Evolutionary conservation across 2,797 vertebrate genomes (phyloP), one percentile per base, ranked within the genome.

Genomic region (Lutjanus argentimaculatus): DNA sequence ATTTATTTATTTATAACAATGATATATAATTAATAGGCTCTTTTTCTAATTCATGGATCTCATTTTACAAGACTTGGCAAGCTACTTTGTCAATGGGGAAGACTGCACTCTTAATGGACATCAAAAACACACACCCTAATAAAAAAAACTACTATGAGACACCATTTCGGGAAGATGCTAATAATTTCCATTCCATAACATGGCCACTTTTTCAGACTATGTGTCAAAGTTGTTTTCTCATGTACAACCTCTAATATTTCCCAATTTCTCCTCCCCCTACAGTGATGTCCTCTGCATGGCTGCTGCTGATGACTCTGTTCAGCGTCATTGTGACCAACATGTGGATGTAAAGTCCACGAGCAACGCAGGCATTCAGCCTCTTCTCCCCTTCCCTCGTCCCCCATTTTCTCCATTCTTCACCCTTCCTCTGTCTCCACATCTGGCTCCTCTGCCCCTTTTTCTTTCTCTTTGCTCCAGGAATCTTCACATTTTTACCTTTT

Each of bases 241-340:
- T 19, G 7, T 45, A 62, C 21, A 61, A 10, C 0, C 8, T 67
- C 21, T 74, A 36, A 79, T 55, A 42, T 76, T 19, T 78, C 8
- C 25, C 8, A 22, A 40, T 77, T 43, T 66, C 9, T 61, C 17
- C 36, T 17, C 25, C 8, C 65, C 36, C 75, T 68, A 2, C 83
- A 95, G 94, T 73, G 68, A 72, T 83, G 53, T 94, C 94, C 4
- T 90, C 90, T 1, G 68, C 52, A 2, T 82, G 89, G 62, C 67
- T 95, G 82, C 76, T 94, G 51, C 67, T 93, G 75, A 3, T 79
- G 16, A 57, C 75, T n/a, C 68, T 92, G 67, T 70, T 93, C 76
- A 66, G 85, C 86, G 10, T 75, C 76, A 62, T 87, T 66, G 30
- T 94, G 85, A 83, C 85, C 59, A 77, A 79, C 87, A 4, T 89